Evolutionary conservation across 2,797 vertebrate species (phyloP).

Genomic region (Cuniculus paca): DNA sequence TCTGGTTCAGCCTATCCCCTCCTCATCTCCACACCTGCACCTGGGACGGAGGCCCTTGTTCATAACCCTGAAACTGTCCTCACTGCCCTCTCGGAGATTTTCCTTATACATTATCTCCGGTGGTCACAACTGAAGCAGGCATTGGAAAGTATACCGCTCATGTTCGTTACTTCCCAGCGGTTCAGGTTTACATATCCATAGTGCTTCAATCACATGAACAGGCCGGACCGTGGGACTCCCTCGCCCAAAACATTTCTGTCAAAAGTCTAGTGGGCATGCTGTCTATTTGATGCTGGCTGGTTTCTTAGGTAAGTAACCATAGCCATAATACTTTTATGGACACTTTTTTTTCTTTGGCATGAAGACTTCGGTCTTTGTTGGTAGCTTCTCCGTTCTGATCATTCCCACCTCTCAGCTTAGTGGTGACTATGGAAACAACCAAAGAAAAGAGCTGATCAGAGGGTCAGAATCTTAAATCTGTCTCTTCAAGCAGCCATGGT

Average conservation of each 20-base stretch:
- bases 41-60: not conserved
- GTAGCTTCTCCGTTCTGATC: not conserved
- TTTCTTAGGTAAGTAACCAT: not conserved
- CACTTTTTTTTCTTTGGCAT: not conserved
- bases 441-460: not conserved
- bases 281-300: not conserved
- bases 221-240: not conserved
- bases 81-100: not conserved
- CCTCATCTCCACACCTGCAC: not conserved
- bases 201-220: not conserved
- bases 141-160: not conserved
- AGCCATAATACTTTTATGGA: not conserved
- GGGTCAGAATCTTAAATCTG: not conserved
- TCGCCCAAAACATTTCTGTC: slow-evolving; percentile 5
- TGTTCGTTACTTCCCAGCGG: not conserved
- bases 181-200: not conserved
- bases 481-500: not conserved
- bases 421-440: not conserved
- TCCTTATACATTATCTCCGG: not conserved
- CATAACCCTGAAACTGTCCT: not conserved
- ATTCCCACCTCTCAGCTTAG: not conserved
- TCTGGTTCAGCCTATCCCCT: not conserved
- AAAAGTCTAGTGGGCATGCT: not conserved
- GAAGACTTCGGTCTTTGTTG: not conserved
- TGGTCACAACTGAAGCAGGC: not conserved